Conservation (phyloP, 2,113 vertebrate genomes). For the Donacobius atricapilla region DNA sequence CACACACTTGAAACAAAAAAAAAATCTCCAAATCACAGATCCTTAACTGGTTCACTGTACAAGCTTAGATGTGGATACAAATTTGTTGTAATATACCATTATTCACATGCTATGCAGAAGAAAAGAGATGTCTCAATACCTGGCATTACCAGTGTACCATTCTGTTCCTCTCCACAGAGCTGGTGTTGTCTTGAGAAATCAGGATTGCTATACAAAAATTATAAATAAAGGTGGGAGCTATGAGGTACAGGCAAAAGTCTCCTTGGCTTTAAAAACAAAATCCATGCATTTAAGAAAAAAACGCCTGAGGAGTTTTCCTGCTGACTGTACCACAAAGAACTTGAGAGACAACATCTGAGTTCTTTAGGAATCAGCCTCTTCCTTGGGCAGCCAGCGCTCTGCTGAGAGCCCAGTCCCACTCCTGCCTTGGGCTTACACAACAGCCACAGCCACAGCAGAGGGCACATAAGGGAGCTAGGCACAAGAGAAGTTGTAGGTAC, state of each 20-base stretch:
- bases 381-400: background rate
- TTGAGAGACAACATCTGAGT: background rate
- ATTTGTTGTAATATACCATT: background rate
- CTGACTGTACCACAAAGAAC: background rate
- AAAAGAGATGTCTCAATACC: background rate
- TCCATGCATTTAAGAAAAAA: background rate
- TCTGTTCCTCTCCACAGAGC: background rate
- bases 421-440: background rate
- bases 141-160: background rate
- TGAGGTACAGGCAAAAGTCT: background rate
- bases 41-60: background rate
- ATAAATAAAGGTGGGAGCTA: background rate
- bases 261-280: background rate
- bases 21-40: background rate
- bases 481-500: accelerated
- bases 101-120: background rate
- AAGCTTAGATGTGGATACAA: background rate
- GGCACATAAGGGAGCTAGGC: background rate
- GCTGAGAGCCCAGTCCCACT: too few species aligned
- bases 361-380: background rate
- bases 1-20: background rate
- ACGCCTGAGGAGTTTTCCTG: background rate
- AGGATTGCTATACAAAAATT: background rate
- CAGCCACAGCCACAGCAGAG: background rate
- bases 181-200: background rate